Conservation (phyloP, 2,888 invertebrate species). For the Encarsia formosa region DNA sequence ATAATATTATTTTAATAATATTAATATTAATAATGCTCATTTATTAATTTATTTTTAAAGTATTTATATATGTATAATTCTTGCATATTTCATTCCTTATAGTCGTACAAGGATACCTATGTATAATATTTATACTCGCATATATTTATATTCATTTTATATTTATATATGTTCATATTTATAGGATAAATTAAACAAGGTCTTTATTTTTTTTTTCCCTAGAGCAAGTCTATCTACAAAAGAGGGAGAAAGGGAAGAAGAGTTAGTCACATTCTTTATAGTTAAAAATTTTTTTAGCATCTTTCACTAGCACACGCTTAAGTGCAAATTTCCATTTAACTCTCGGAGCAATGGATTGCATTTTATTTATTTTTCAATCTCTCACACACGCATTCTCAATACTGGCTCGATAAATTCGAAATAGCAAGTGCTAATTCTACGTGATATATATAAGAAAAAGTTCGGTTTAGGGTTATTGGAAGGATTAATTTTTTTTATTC, state of each 20-base stretch:
- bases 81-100: slow-evolving; percentile 31
- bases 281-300: neutral
- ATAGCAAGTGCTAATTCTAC: slow-evolving; percentile 26
- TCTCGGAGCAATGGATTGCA: slow-evolving; percentile 2
- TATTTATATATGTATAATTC: slow-evolving; percentile 44
- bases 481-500: neutral
- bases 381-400: slow-evolving; percentile 10
- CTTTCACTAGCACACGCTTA: slow-evolving; percentile 3
- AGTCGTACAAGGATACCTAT: slow-evolving; percentile 37
- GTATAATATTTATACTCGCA: slow-evolving; percentile 40
- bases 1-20: slow-evolving; percentile 35
- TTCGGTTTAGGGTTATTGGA: slow-evolving; percentile 6
- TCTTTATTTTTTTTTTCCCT: slow-evolving; percentile 40
- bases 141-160: slow-evolving; percentile 30
- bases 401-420: slow-evolving; percentile 29
- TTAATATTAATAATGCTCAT: slow-evolving; percentile 33
- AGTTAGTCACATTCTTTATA: neutral
- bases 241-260: slow-evolving; percentile 20
- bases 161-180: slow-evolving; percentile 44
- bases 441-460: slow-evolving; percentile 20
- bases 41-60: slow-evolving; percentile 40
- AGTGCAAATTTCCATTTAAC: neutral
- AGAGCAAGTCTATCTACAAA: slow-evolving; percentile 43
- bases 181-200: slow-evolving; percentile 46
- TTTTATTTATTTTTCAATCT: neutral